A percentile compares a stretch with the other conserved stretches of the same genome.
Evolutionary conservation across 2,888 invertebrate species (phyloP).

Genomic region (Phalera bucephala): DNA sequence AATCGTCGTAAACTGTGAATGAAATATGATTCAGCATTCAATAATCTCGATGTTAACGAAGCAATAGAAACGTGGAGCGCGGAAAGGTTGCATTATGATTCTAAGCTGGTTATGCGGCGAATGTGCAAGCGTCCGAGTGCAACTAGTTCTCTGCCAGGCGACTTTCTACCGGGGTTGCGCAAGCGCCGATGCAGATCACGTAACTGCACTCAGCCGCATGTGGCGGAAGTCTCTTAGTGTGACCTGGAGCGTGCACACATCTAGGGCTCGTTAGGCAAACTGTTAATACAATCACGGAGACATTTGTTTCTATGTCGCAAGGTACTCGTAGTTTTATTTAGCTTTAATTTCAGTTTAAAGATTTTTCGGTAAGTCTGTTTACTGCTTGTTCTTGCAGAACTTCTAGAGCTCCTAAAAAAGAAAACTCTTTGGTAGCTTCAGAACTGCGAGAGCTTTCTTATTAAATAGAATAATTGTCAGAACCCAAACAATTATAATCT

Average conservation of each 20-base stretch:
- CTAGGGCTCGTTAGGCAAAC: conserved; percentile 43
- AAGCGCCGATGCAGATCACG: conserved; percentile 77
- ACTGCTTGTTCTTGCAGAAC: too few species aligned
- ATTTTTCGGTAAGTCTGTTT: too few species aligned
- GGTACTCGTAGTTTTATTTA: conserved; percentile 13
- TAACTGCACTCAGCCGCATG: conserved; percentile 72
- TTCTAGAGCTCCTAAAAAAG: too few species aligned
- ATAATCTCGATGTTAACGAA: conserved; percentile 4
- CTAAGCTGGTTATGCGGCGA: conserved; percentile 60
- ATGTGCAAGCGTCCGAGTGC: conserved; percentile 67
- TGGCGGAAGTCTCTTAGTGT: conserved; percentile 78
- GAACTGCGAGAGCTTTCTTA: too few species aligned
- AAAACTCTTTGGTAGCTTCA: too few species aligned
- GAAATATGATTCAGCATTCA: conserved; percentile 7
- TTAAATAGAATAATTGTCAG: too few species aligned
- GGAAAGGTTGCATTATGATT: conserved; percentile 52
- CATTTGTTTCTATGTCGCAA: conserved; percentile 16
- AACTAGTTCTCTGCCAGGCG: conserved; percentile 60
- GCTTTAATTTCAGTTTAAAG: too few species aligned
- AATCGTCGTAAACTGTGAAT: conserved; percentile 6
- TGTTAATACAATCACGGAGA: conserved; percentile 18
- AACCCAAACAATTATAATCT: too few species aligned
- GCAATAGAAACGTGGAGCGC: conserved; percentile 42
- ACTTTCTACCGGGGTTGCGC: conserved; percentile 79
- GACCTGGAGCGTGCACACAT: conserved; percentile 55